phyloP scores from a whole-genome alignment of 2,797 vertebrate species.

The Lagocephalus sceleratus region DNA sequence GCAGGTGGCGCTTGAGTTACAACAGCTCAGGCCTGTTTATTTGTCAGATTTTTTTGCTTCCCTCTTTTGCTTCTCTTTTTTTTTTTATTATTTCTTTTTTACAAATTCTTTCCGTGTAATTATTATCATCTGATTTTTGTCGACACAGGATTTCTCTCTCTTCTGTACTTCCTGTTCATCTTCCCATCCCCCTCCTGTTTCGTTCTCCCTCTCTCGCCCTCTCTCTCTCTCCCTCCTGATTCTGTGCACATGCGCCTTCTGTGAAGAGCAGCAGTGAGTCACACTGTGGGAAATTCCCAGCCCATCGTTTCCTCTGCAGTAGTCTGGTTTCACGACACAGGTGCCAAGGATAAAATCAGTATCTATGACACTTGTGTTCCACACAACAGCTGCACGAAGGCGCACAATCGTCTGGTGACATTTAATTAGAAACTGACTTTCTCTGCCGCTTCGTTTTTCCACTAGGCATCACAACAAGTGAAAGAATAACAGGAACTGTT shows the following conservation, averaged over 20 bases:
- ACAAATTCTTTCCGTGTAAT: conserved; percentile 1
- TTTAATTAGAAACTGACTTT: conserved; percentile 27
- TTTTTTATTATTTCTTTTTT: conserved; percentile 17
- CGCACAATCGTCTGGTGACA: conserved; percentile 24
- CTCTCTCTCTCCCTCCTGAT: conserved; percentile 38
- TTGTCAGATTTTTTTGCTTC: conserved; percentile 6
- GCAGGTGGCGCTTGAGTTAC: conserved; percentile 65
- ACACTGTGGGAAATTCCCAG: conserved; percentile 82
- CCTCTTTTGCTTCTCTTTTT: conserved; percentile 28
- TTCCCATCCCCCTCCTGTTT: conserved; percentile 31
- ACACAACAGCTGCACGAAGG: conserved; percentile 51
- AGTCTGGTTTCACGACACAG: conserved; percentile 69
- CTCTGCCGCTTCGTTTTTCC: conserved; percentile 34
- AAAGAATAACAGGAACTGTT: conserved; percentile 29
- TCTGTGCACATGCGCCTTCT: conserved; percentile 59
- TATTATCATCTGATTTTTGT: conserved; percentile 20
- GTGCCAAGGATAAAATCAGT: conserved; percentile 60
- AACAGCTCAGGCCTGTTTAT: conserved; percentile 6
- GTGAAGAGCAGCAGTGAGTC: conserved; percentile 66
- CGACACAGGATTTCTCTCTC: conserved; percentile 5
- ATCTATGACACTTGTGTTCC: conserved; percentile 62
- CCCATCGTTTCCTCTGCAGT: conserved; percentile 40
- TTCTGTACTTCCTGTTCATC: conserved; percentile 30
- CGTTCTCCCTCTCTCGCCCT: conserved; percentile 33
- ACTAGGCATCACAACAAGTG: conserved; percentile 22